Evolutionary conservation across 2,113 vertebrate genomes (phyloP).

Genomic region (Oenanthe melanoleuca): DNA sequence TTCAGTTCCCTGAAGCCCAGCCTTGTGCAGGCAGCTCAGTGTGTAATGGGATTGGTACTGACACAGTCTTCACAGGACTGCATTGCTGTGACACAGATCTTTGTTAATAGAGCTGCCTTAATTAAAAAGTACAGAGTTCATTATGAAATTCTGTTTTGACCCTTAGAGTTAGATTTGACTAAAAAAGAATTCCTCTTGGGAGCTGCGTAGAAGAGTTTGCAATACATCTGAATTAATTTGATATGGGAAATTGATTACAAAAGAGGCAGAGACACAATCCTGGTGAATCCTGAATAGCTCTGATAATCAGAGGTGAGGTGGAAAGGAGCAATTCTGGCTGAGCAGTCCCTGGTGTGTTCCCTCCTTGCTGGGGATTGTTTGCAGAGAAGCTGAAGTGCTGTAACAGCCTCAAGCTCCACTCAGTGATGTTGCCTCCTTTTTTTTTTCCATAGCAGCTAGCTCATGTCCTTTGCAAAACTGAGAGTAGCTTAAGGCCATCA

Average conservation of each 20-base stretch:
- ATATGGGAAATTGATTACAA: background rate
- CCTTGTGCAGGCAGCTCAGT: background rate
- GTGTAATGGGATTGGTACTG: background rate
- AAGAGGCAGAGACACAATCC: background rate
- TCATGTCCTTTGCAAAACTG: conserved; percentile 61
- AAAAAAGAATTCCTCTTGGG: background rate
- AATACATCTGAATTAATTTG: background rate
- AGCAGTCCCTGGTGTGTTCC: background rate
- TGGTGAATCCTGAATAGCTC: background rate
- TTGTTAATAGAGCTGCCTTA: conserved; percentile 5
- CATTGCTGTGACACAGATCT: background rate
- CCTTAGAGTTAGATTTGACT: background rate
- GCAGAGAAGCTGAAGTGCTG: background rate
- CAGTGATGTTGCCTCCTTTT: background rate
- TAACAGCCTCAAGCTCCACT: background rate
- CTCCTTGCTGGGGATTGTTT: background rate
- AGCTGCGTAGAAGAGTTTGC: background rate
- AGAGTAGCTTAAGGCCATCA: conserved; percentile 60
- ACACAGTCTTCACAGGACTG: background rate
- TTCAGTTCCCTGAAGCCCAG: background rate
- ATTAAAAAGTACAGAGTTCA: conserved; percentile 21
- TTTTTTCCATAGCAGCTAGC: conserved; percentile 30
- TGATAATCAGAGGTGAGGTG: background rate
- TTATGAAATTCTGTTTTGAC: background rate
- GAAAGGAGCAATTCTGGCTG: background rate